Evolutionary conservation across 1,140 invertebrate species (phyloP), one percentile per base, ranked within the genome.

Genomic region (Grapholita molesta): DNA sequence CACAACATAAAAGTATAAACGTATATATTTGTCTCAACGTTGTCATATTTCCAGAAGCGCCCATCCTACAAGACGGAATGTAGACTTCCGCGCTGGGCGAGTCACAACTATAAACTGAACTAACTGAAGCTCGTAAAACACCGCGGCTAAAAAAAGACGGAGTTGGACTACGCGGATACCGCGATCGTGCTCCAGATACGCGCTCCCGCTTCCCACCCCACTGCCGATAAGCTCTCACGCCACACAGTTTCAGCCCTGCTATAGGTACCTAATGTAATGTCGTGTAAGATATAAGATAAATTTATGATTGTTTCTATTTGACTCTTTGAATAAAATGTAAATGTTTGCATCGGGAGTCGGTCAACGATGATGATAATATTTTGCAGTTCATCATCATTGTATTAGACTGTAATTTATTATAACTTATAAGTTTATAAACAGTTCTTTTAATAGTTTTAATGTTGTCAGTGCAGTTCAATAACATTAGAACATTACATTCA

Each of bases 141-240:
- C 66, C 66, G 48, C 55, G 57, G 33, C 71, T 78, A 78, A 74
- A 74, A 70, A 75, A 82, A 74, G 69, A 72, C 69, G n/a, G n/a
- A n/a, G n/a, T 78, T 68, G 57, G 70, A 68, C 74, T 74, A 75
- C 55, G 70, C 24, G 24, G 55, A 61, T 32, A 15, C 24, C 24
- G n/a, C 24, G 28, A 25, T 15, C 28, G 55, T 30, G 55, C 69
- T 72, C 76, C 72, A 78, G 75, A 81, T 84, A 80, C 42, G 66
- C 64, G 69, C 61, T 76, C 42, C 74, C 78, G 74, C 78, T 84
- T 84, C 82, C 80, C 55, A 12, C 74, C 75, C 80, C 55, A 12
- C 74, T 74, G 66, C 24, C 79, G 80, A 85, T 86, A 85, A 84
- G 71, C 72, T 79, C 77, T 55, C 69, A 72, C 66, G 69, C 66